Evolutionary conservation across 2,113 vertebrate genomes (phyloP), one percentile per base, ranked within the genome.

Genomic region (Sprattus sprattus): DNA sequence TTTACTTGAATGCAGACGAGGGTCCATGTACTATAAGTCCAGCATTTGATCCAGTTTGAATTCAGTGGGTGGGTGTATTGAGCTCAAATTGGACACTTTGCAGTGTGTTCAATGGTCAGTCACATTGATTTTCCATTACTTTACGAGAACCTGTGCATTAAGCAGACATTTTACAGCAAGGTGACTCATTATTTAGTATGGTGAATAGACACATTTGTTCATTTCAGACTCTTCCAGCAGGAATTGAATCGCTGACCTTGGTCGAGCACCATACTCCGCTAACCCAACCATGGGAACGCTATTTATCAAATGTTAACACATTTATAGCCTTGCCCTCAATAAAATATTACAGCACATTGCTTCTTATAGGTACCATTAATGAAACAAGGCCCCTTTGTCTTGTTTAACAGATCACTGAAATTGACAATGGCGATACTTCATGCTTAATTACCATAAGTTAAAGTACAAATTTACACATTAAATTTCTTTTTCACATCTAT

Each of bases 391-490:
- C 64, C 20, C 25, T n/a, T 64, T n/a, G 60, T 64, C 64, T 71
- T 71, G 6, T 28, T 71, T 71, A 28, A 71, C 64, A 71, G 64
- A 71, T 71, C 64, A 71, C 64, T 71, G 64, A 28, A 71, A 71
- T 71, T 71, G 28, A 25, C 32, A 71, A 71, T 71, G 64, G 13
- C 32, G 11, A 32, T 71, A 28, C n/a, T 71, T 25, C 25, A 7
- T 25, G 64, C 64, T 71, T 11, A n/a, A 71, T 71, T 71, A 39
- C 39, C 2, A 2, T 2, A 15, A 71, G 64, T 32, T 32, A 71
- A 28, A 71, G 32, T 71, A 32, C 3, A 28, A 32, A 32, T 71
- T 9, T 71, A 15, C 64, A 32, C 64, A 28, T 71, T 32, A 32
- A 8, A 39, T 39, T 39, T 39, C 6, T 67, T 67, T 25, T 32